Conservation (phyloP, 1,140 invertebrate genomes). For the Anoplolepis gracilipes region DNA sequence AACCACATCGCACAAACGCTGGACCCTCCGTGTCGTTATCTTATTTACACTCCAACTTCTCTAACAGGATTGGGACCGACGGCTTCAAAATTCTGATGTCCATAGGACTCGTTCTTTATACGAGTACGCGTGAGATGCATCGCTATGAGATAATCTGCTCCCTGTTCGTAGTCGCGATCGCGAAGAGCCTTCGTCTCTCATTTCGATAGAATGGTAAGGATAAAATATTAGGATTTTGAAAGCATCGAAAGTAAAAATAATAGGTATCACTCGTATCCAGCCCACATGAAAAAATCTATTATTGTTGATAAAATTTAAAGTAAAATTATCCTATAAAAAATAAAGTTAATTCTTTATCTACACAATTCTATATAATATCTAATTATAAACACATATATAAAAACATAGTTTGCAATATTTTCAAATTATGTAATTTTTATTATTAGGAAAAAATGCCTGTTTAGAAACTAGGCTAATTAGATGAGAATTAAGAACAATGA, state of each 20-base stretch:
- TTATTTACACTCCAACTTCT: constrained; percentile 51
- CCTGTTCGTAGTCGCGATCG: neutral
- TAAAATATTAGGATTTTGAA: neutral
- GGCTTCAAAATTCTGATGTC: constrained; percentile 44
- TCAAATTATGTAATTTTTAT: neutral
- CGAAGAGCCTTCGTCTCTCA: neutral
- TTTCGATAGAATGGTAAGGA: neutral
- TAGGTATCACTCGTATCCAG: neutral
- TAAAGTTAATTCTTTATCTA: neutral
- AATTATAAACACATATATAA: constrained; percentile 11
- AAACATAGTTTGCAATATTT: neutral
- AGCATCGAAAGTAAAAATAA: neutral
- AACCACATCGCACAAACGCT: neutral
- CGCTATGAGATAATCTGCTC: neutral
- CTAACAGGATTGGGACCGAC: neutral
- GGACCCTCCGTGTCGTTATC: constrained; percentile 47
- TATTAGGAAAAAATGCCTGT: neutral
- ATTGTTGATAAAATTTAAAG: neutral
- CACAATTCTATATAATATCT: neutral
- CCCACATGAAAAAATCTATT: neutral
- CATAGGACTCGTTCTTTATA: neutral
- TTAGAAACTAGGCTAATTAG: neutral
- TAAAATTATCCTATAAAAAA: neutral
- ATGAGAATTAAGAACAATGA: constrained; percentile 21
- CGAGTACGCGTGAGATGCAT: neutral